These are phyloP conservation scores for Drosophila aldrichi DNA, from an alignment of 2,888 invertebrate species.

Conservation along the genomic window DNA sequence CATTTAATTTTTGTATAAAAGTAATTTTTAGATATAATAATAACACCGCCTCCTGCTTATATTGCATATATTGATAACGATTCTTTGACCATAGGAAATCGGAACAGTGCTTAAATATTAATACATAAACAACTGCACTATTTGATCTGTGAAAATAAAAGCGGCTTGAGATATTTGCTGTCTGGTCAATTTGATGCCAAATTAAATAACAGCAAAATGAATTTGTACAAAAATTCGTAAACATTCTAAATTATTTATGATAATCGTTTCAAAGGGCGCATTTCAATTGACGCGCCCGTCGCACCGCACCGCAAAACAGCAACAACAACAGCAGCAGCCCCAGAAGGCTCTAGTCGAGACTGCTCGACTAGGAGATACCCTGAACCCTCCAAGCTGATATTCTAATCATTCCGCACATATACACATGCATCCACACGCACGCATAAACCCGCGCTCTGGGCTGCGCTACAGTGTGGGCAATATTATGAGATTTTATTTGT, in stretches of 20 bases:
- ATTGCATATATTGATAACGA: no score
- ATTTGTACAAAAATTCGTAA: constrained; percentile 45
- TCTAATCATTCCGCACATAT: no score
- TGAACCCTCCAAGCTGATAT: no score
- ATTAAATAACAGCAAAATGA: constrained; percentile 52
- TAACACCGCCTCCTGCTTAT: no score
- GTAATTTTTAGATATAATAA: no score
- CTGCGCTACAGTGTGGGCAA: no score
- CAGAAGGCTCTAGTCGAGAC: no score
- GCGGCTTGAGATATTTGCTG: constrained; percentile 16
- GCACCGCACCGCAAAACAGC: constrained; percentile 10
- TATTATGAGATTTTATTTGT: no score
- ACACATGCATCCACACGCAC: no score
- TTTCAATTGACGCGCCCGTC: constrained; percentile 57
- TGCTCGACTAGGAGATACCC: no score
- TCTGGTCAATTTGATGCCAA: constrained; percentile 50
- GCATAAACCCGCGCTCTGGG: no score
- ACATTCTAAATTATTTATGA: constrained; percentile 73
- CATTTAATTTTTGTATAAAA: no score
- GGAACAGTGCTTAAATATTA: not conserved
- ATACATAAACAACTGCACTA: not conserved
- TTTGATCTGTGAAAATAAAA: not conserved
- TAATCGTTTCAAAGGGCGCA: constrained; percentile 66
- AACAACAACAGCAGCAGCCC: constrained; percentile 4
- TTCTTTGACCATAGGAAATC: not conserved